Percentiles rank a stretch among this genome's conserved stretches.
phyloP scores from a whole-genome alignment of 30 jellyfish, hydroid and myxozoan species.

The Aurelia sp. region DNA sequence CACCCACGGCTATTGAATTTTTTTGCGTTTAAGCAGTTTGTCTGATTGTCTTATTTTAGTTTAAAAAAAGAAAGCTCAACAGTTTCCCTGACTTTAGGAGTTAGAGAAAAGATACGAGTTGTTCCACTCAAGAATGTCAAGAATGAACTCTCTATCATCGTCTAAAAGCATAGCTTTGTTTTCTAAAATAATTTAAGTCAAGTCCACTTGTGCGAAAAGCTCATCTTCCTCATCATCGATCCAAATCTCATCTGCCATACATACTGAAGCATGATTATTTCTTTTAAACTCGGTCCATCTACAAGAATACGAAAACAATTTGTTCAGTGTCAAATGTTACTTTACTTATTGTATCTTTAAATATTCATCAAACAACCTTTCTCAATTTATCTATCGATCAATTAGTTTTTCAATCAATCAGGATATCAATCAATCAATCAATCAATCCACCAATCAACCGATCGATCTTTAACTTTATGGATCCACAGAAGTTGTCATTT shows the following conservation, averaged over 20 bases:
- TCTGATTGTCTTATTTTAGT: too few species aligned
- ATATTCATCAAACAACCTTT: not conserved
- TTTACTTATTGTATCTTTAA: not conserved
- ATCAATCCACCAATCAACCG: too few species aligned
- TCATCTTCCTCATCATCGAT: slow-evolving; percentile 38
- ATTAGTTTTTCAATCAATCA: too few species aligned
- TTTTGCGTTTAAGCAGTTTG: too few species aligned
- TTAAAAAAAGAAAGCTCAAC: too few species aligned
- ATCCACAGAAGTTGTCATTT: too few species aligned
- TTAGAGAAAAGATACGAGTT: too few species aligned
- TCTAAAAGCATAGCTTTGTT: not conserved
- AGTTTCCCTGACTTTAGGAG: too few species aligned
- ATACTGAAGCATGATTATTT: slow-evolving; percentile 26
- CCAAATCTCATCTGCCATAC: slow-evolving; percentile 35
- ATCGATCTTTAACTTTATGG: not conserved
- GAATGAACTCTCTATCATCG: too few species aligned
- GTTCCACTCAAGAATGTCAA: too few species aligned
- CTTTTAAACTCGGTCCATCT: slow-evolving; percentile 33
- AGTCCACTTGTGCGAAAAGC: not conserved
- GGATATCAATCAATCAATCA: too few species aligned
- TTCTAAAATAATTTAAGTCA: not conserved
- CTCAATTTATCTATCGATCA: not conserved
- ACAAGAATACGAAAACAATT: not conserved
- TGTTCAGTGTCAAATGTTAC: not conserved
- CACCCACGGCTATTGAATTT: too few species aligned